A percentile compares a stretch with the other conserved stretches of the same genome.
Evolutionary conservation across 1,140 invertebrate genomes (phyloP).

Genomic region (Bombus balteatus): DNA sequence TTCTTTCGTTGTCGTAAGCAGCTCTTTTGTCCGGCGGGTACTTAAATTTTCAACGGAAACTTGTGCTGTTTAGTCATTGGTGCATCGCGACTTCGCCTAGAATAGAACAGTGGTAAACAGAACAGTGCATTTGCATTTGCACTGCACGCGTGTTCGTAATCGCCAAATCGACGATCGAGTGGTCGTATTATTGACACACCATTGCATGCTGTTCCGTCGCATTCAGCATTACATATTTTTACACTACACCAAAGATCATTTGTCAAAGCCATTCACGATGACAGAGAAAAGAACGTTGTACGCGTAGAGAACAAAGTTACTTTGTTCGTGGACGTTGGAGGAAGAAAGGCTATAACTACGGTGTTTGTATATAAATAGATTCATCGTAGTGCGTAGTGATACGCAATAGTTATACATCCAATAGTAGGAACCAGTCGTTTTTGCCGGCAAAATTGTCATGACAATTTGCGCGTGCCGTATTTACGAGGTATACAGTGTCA

Average conservation of each 20-base stretch:
- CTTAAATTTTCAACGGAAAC: slow-evolving; percentile 9
- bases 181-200: slow-evolving; percentile 1
- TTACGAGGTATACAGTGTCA: slow-evolving; percentile 31
- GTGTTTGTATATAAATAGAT: slow-evolving; percentile 65
- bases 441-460: slow-evolving; percentile 42
- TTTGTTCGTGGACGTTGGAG: slow-evolving; percentile 56
- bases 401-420: slow-evolving; percentile 20
- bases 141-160: neutral
- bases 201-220: neutral
- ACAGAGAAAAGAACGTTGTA: slow-evolving; percentile 2
- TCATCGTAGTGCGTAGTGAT: slow-evolving; percentile 25
- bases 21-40: slow-evolving; percentile 28
- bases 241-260: neutral
- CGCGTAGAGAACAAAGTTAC: slow-evolving; percentile 21
- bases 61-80: neutral
- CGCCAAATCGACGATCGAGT: neutral
- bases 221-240: neutral
- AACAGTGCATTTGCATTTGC: neutral
- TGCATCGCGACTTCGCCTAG: neutral
- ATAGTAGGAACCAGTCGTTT: neutral
- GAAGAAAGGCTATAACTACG: neutral
- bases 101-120: neutral
- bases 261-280: neutral
- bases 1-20: slow-evolving; percentile 7
- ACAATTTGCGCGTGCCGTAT: slow-evolving; percentile 34